Percentiles rank a stretch among this genome's conserved stretches.
Conservation (phyloP, 2,888 invertebrate genomes). For the Geophilus truncorum region DNA sequence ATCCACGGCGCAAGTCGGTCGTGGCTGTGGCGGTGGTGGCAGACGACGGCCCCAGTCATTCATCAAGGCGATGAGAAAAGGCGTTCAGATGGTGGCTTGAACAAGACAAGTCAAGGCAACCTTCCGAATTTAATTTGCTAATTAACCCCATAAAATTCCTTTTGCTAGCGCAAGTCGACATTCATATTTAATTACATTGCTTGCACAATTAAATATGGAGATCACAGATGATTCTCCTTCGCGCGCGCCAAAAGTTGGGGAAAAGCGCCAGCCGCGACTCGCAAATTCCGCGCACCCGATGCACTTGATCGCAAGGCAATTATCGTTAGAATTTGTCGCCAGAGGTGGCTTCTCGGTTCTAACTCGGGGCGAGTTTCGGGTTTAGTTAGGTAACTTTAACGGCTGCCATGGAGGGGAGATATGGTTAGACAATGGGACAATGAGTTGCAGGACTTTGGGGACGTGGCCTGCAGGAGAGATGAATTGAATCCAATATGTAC, state of each 20-base stretch:
- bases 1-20: background rate
- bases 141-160: conserved; percentile 30
- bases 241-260: background rate
- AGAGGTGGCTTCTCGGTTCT: background rate
- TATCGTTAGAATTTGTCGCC: background rate
- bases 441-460: background rate
- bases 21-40: background rate
- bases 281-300: background rate
- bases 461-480: background rate
- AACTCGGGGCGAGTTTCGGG: background rate
- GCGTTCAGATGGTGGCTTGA: background rate
- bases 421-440: background rate
- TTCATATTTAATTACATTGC: conserved; percentile 31
- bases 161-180: conserved; percentile 1
- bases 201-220: conserved; percentile 30
- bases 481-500: background rate
- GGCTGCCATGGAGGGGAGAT: background rate
- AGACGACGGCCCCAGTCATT: background rate
- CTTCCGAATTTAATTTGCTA: conserved; percentile 28
- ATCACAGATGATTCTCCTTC: conserved; percentile 13
- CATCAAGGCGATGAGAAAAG: background rate
- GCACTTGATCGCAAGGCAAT: background rate
- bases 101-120: conserved; percentile 8
- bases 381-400: background rate
- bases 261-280: background rate